A percentile compares a stretch with the other conserved stretches of the same genome.
Conservation (phyloP, 2,113 vertebrate species). For the Nipponia nippon region DNA sequence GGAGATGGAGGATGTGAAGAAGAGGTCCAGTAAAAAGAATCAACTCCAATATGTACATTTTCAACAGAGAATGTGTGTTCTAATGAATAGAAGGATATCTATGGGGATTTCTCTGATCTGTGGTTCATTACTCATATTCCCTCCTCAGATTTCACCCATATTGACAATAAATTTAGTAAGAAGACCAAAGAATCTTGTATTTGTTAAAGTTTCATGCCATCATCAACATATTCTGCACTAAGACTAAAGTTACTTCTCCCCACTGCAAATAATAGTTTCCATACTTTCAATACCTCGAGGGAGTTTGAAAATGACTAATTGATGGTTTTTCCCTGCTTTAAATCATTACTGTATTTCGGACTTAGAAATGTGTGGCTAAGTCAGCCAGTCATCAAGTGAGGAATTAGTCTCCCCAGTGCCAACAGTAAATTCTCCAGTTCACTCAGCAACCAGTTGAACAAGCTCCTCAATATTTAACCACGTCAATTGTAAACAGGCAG, state of each 20-base stretch:
- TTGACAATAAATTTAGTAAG: slow-evolving; percentile 25
- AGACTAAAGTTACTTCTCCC: slow-evolving; percentile 25
- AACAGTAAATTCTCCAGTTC: slow-evolving; percentile 21
- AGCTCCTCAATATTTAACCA: slow-evolving; percentile 50
- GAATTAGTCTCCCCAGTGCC: background rate
- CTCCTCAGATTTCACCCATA: slow-evolving; percentile 57
- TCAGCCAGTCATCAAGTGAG: background rate
- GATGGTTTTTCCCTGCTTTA: slow-evolving; percentile 57
- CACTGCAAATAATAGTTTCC: slow-evolving; percentile 43
- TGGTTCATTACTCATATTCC: slow-evolving; percentile 59
- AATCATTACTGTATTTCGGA: slow-evolving; percentile 44
- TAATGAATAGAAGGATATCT: slow-evolving; percentile 52
- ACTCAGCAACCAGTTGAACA: slow-evolving; percentile 6
- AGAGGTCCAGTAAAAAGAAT: slow-evolving; percentile 30
- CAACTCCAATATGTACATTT: slow-evolving; percentile 38
- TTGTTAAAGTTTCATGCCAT: slow-evolving; percentile 46
- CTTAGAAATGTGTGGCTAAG: slow-evolving; percentile 36
- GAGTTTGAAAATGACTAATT: slow-evolving; percentile 53
- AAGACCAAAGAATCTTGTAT: slow-evolving; percentile 14
- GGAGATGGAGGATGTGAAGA: slow-evolving; percentile 14
- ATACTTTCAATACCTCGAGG: slow-evolving; percentile 33
- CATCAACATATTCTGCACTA: slow-evolving; percentile 18
- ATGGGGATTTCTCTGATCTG: slow-evolving; percentile 57
- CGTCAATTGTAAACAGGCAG: slow-evolving; percentile 11
- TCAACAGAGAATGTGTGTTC: slow-evolving; percentile 26